Base-by-base conservation (phyloP, 2,797 vertebrate species). In the Lutra lutra region DNA sequence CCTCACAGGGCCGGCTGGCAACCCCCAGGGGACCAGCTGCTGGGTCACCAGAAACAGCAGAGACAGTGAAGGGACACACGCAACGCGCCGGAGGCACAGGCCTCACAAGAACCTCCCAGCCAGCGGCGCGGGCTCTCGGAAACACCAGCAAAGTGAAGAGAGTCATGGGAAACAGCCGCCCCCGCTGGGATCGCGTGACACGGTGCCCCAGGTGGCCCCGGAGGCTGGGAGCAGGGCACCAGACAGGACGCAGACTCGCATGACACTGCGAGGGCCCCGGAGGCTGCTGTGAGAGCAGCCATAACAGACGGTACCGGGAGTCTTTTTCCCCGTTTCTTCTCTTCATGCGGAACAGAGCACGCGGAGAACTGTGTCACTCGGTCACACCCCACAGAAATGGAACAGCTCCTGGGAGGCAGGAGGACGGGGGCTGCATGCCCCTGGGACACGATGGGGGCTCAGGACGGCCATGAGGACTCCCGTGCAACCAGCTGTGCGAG, bases 11-110 rank as follows among this genome's bases (percentile, higher is more conserved):
- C 58, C 23, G 1, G 1, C 58, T 4, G 0, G 25, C 23, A 60
- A 60, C 58, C 58, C 62, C 62, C 56, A 66, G 8, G 32, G 32
- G 32, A 18, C 64, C 2, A n/a, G 18, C n/a, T 9, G 17, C n/a
- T 18, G 64, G n/a, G n/a, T 68, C 20, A 5, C n/a, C 2, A 9
- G 66, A 35, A 60, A 7, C 66, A 18, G 17, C 66, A 20, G 8
- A 20, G 66, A 20, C 66, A n/a, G 3, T 20, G n/a, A 18, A 35
- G n/a, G 66, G n/a, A 35, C 66, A 68, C 7, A 18, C 1, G 17
- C 15, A 29, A n/a, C 0, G 3, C 0, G n/a, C n/a, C 4, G n/a
- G 3, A 35, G 66, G 66, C 9, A 21, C 35, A 68, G 32, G 32
- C 1, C 8, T 35, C 66, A 68, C 66, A 35, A 20, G 66, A 35